Conservation (phyloP, 35 echinoderm and acorn worm genomes). For the Holothuria glaberrima region DNA sequence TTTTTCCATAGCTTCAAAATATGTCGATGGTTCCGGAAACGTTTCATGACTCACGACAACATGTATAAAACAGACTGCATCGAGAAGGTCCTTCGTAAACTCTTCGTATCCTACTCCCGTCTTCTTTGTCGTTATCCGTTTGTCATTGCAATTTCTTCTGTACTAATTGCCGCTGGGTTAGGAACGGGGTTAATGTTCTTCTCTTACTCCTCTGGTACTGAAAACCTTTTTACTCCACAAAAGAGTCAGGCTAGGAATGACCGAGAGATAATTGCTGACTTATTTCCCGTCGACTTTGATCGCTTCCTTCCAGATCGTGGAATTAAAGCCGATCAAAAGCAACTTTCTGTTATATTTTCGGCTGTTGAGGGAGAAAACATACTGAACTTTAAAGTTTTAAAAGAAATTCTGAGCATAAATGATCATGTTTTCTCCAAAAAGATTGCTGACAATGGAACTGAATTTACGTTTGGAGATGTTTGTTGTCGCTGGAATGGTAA, state of each 20-base stretch:
- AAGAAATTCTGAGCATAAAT: conserved; percentile 67
- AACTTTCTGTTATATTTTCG: conserved; percentile 48
- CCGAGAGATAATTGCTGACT: neutral
- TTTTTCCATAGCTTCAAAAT: no score
- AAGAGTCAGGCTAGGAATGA: conserved; percentile 66
- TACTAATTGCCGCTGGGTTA: conserved; percentile 52
- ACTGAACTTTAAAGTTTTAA: conserved; percentile 48
- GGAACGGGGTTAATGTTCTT: conserved; percentile 67
- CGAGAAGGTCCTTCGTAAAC: neutral
- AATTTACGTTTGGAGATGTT: conserved; percentile 20
- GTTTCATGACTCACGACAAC: no score
- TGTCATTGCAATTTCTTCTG: neutral
- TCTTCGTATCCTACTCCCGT: neutral
- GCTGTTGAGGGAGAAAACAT: conserved; percentile 59
- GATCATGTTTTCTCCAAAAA: neutral
- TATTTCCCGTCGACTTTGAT: conserved; percentile 66
- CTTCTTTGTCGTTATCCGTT: conserved; percentile 16
- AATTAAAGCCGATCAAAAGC: conserved; percentile 25
- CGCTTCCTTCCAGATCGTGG: conserved; percentile 50
- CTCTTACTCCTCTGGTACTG: conserved; percentile 49
- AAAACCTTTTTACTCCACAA: conserved; percentile 73
- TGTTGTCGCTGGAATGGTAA: conserved; percentile 56
- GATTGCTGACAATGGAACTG: neutral
- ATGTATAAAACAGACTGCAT: neutral
- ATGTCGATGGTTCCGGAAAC: no score